These are phyloP conservation scores for Spicauda simplicius DNA, from an alignment of 2,888 invertebrate species.

Conservation along the genomic window DNA sequence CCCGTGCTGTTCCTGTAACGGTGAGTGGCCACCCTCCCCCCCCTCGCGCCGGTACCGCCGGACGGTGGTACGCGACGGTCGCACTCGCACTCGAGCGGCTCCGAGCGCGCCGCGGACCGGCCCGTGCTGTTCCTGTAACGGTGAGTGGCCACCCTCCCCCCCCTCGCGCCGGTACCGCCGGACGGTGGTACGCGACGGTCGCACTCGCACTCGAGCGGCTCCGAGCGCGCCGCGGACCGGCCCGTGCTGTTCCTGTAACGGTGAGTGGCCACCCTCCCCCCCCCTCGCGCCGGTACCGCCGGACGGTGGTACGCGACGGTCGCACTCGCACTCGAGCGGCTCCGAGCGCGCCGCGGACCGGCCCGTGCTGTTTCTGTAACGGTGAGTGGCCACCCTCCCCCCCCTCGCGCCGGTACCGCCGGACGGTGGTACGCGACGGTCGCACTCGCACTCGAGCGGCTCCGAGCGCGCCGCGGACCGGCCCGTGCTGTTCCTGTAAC, in stretches of 20 bases:
- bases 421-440: slow-evolving; percentile 49
- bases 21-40: slow-evolving; percentile 38
- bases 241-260: no score
- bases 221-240: slow-evolving; percentile 55
- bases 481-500: no score
- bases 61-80: slow-evolving; percentile 67
- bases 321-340: slow-evolving; percentile 73
- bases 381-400: no score
- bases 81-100: slow-evolving; percentile 74
- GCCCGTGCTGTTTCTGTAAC: no score
- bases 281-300: no score
- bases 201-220: slow-evolving; percentile 75
- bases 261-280: slow-evolving; percentile 38
- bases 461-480: slow-evolving; percentile 57
- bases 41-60: no score
- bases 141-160: no score
- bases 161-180: no score
- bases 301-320: slow-evolving; percentile 67
- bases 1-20: no score
- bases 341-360: slow-evolving; percentile 57
- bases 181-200: slow-evolving; percentile 51
- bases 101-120: slow-evolving; percentile 55
- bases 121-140: no score
- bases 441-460: slow-evolving; percentile 75
- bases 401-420: no score